phyloP scores from a whole-genome alignment of 1,140 invertebrate genomes.

The Zaprionus vittiger region DNA sequence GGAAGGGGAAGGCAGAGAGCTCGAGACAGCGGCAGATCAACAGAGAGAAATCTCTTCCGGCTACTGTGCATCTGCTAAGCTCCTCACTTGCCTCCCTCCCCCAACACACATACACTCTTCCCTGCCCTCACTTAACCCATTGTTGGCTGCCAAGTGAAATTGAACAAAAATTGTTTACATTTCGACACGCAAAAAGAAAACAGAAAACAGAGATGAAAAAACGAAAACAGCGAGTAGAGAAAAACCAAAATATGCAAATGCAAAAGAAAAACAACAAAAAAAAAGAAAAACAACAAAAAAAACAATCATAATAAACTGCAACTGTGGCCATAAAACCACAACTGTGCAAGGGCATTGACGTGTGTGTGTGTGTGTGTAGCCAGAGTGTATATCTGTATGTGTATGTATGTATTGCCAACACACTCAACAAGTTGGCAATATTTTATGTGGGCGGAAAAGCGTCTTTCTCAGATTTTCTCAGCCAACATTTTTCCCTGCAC shows the following conservation, averaged over 20 bases:
- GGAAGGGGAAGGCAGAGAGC: neutral
- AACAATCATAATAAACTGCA: conserved; percentile 46
- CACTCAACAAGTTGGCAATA: conserved; percentile 2
- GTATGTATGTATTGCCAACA: neutral
- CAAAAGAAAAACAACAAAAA: conserved; percentile 39
- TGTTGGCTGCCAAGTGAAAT: conserved; percentile 41
- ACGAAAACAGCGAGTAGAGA: conserved; percentile 3
- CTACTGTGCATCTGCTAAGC: conserved; percentile 1
- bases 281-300: conserved; percentile 42
- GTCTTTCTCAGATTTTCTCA: neutral
- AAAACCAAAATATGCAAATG: conserved; percentile 55
- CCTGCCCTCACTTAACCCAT: conserved; percentile 10
- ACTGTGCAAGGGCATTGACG: conserved; percentile 40
- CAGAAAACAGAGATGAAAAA: neutral
- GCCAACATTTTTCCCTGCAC: neutral
- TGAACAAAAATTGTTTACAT: conserved; percentile 43
- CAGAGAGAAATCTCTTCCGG: conserved; percentile 22
- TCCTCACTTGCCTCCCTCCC: neutral
- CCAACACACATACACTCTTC: no score
- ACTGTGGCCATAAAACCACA: conserved; percentile 16
- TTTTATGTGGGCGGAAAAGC: neutral
- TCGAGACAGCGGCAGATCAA: neutral
- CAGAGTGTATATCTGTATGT: neutral
- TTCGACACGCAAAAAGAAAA: conserved; percentile 51
- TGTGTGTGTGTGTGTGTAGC: neutral